Conservation (phyloP, 1,140 invertebrate genomes). For the Caenorhabditis briggsae region DNA sequence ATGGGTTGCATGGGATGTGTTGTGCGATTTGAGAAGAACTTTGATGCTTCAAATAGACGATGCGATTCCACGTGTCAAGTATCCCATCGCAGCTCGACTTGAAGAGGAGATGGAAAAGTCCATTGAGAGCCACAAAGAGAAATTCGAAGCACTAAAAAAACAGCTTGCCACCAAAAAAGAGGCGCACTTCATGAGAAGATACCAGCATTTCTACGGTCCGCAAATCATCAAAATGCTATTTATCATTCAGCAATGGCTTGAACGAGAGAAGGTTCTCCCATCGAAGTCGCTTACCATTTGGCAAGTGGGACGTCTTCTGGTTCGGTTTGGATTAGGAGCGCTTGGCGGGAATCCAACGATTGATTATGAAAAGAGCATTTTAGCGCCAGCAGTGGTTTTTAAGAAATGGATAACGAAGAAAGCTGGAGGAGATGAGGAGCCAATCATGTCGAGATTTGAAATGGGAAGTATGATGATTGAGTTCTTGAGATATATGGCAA, state of each 20-base stretch:
- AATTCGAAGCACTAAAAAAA: not conserved
- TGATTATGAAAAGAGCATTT: not conserved
- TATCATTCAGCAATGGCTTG: conserved; percentile 49
- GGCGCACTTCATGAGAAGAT: not conserved
- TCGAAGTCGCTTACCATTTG: not conserved
- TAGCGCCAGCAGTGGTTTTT: not conserved
- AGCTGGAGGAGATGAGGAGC: not conserved
- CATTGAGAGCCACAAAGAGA: not conserved
- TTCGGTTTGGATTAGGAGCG: conserved; percentile 28
- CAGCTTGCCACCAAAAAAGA: not conserved
- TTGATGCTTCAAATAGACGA: conserved; percentile 6
- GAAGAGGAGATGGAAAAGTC: conserved; percentile 41
- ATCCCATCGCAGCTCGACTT: conserved; percentile 34
- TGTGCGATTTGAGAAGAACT: conserved; percentile 61
- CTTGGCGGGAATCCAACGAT: conserved; percentile 29
- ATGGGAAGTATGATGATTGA: conserved; percentile 35
- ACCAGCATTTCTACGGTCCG: conserved; percentile 14
- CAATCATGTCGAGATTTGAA: not conserved
- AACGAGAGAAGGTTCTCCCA: conserved; percentile 25
- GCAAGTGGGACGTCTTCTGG: conserved; percentile 51
- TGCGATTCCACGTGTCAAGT: conserved; percentile 8
- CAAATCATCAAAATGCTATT: not conserved
- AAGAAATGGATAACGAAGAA: conserved; percentile 7
- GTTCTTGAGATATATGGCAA: conserved; percentile 58
- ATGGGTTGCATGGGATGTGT: conserved; percentile 71